phyloP scores from a whole-genome alignment of 1,140 invertebrate species.

The Whitmania pigra region DNA sequence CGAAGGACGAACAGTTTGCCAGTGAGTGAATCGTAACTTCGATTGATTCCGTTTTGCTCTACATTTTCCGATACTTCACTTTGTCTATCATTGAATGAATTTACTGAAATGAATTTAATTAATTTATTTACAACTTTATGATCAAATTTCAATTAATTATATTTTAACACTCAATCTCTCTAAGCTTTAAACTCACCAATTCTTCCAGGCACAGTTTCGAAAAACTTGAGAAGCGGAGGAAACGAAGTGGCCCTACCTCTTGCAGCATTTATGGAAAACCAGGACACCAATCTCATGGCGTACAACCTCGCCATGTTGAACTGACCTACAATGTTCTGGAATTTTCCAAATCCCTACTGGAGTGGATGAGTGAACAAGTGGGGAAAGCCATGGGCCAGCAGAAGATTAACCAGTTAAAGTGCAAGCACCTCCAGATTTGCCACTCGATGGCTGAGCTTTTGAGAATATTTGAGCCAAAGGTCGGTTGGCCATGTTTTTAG shows the following conservation, averaged over 20 bases:
- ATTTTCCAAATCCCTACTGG: constrained; percentile 50
- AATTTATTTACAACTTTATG: constrained; percentile 6
- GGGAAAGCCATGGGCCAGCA: constrained; percentile 90
- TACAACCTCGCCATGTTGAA: constrained; percentile 88
- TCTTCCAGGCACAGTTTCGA: constrained; percentile 65
- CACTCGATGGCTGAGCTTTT: constrained; percentile 79
- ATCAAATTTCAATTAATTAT: not conserved
- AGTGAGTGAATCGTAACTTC: no score
- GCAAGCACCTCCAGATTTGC: constrained; percentile 67
- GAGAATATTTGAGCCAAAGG: constrained; percentile 81
- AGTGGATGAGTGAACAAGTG: constrained; percentile 99
- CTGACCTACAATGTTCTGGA: constrained; percentile 85
- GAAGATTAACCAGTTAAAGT: constrained; percentile 87
- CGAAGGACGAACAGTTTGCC: no score
- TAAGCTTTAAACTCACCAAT: not conserved
- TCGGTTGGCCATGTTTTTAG: constrained; percentile 29
- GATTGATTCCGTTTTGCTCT: no score
- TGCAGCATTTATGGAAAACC: constrained; percentile 90
- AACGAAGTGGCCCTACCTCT: constrained; percentile 85
- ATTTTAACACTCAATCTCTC: not conserved
- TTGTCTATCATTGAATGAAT: no score
- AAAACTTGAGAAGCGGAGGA: constrained; percentile 80
- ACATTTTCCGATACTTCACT: no score
- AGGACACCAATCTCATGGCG: constrained; percentile 83
- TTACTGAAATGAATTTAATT: constrained; percentile 1